Conservation (phyloP, 2,888 invertebrate species). For the Eilema sororculum region DNA sequence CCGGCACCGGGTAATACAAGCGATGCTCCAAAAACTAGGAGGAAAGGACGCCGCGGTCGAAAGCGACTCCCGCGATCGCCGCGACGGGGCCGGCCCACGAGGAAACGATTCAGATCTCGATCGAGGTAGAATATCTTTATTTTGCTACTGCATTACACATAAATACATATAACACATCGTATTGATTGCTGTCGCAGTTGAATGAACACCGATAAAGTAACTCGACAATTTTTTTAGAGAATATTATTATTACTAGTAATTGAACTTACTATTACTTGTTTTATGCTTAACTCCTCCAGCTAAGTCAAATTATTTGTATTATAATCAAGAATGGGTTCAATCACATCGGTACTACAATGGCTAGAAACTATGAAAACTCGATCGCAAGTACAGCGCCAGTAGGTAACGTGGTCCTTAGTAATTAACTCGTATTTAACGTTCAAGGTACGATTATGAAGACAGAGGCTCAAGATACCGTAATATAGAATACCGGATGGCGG, state of each 20-base stretch:
- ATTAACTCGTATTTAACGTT: conserved; percentile 3
- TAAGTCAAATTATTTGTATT: neutral
- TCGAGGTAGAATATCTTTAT: conserved; percentile 59
- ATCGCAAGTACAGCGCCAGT: too few species aligned
- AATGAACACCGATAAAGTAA: too few species aligned
- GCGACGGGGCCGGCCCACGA: conserved; percentile 78
- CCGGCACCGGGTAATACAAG: conserved; percentile 75
- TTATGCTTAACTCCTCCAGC: neutral
- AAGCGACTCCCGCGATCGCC: conserved; percentile 78
- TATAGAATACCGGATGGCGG: conserved; percentile 83
- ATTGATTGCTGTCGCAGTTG: too few species aligned
- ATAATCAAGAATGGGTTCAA: neutral
- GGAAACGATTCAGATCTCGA: conserved; percentile 84
- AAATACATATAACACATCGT: too few species aligned
- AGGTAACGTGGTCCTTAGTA: neutral
- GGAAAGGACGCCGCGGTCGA: conserved; percentile 74
- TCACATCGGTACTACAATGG: neutral
- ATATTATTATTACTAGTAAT: too few species aligned
- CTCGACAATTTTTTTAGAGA: too few species aligned
- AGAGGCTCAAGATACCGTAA: conserved; percentile 76
- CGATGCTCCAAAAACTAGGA: conserved; percentile 64
- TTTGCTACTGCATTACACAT: too few species aligned
- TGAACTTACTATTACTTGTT: too few species aligned
- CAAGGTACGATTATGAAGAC: conserved; percentile 75
- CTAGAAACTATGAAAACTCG: neutral